Evolutionary conservation across 1,140 invertebrate species (phyloP).

Genomic region (Ganaspis sp.): DNA sequence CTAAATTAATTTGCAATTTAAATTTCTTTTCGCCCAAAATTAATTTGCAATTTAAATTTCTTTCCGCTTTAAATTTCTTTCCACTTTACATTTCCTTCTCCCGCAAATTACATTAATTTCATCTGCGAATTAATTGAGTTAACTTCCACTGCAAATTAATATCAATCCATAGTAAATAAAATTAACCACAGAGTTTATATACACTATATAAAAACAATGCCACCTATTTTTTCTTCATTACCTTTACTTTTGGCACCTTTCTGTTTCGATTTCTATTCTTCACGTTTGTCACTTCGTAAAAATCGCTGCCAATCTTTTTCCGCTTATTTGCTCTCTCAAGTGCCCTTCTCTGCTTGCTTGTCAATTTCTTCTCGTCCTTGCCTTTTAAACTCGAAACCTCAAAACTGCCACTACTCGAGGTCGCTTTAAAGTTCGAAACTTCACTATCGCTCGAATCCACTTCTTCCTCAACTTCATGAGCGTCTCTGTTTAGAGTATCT

Average conservation of each 20-base stretch:
- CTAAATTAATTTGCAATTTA: too few species aligned
- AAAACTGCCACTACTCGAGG: conserved; percentile 80
- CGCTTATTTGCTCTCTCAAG: conserved; percentile 84
- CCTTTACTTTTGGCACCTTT: conserved; percentile 71
- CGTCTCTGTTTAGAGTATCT: conserved; percentile 69
- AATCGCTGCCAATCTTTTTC: conserved; percentile 94
- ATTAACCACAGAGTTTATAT: too few species aligned
- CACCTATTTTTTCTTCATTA: conserved; percentile 46
- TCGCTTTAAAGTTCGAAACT: conserved; percentile 62
- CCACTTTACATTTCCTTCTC: too few species aligned
- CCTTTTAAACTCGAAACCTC: conserved; percentile 74
- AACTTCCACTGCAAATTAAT: too few species aligned
- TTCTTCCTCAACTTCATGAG: conserved; percentile 67
- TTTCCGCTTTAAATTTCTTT: too few species aligned
- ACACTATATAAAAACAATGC: not conserved
- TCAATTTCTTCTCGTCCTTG: conserved; percentile 78
- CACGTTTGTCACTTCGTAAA: conserved; percentile 94
- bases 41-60: too few species aligned
- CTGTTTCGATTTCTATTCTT: conserved; percentile 89
- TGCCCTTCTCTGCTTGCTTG: conserved; percentile 86
- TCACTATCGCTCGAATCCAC: conserved; percentile 74
- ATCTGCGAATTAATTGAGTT: too few species aligned
- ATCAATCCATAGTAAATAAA: too few species aligned
- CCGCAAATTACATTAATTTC: too few species aligned
- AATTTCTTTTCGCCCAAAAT: too few species aligned